Conservation (phyloP, 2,888 invertebrate genomes). For the Megastigmus dorsalis region DNA sequence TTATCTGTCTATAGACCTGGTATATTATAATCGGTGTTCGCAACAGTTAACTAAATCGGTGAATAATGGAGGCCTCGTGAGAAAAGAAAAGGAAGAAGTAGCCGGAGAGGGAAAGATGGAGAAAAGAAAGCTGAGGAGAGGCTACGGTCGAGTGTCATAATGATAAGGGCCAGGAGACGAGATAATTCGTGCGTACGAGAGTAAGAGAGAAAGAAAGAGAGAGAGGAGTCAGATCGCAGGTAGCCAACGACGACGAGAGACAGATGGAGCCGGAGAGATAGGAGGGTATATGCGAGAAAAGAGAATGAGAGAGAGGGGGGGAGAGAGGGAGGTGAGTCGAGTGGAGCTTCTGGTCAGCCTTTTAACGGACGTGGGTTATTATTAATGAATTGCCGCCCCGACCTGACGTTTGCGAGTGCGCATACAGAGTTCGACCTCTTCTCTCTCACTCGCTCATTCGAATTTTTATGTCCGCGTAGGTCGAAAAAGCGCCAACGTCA, state of each 20-base stretch:
- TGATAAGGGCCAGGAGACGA: conserved; percentile 48
- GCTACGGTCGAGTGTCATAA: conserved; percentile 39
- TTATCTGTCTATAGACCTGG: too few relatives aligned
- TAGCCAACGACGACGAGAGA: conserved; percentile 19
- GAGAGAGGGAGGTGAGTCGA: not conserved
- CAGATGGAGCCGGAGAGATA: conserved; percentile 47
- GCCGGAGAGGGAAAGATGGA: not conserved
- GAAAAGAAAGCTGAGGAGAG: not conserved
- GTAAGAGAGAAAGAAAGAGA: conserved; percentile 13
- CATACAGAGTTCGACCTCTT: not conserved
- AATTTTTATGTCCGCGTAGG: not conserved
- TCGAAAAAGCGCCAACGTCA: conserved; percentile 31
- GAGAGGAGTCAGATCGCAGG: too few relatives aligned
- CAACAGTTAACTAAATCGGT: not conserved
- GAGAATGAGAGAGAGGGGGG: not conserved
- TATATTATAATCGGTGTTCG: not conserved
- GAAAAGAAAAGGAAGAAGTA: conserved; percentile 38
- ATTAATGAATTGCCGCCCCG: conserved; percentile 61
- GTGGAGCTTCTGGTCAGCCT: conserved; percentile 62
- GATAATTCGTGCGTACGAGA: conserved; percentile 43
- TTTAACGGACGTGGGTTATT: conserved; percentile 58
- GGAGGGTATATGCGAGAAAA: conserved; percentile 37
- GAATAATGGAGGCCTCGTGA: conserved; percentile 15
- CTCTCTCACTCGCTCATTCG: not conserved
- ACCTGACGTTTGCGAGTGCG: not conserved